Evolutionary conservation across 2,113 vertebrate species (phyloP), one percentile per base, ranked within the genome.

Genomic region (Neofelis nebulosa): DNA sequence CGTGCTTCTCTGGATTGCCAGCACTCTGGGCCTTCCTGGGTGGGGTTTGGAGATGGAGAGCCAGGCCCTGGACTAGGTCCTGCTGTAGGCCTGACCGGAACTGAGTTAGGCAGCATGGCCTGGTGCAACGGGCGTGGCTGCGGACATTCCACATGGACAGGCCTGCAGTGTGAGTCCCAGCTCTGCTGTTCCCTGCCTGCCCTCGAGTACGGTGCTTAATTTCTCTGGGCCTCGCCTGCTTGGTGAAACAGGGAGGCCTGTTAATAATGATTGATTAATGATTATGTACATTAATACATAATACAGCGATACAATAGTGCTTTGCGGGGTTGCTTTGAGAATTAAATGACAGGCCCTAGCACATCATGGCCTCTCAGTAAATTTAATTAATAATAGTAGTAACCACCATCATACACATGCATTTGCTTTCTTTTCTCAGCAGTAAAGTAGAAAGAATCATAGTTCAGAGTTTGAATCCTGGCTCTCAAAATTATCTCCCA

Each of bases 271-370:
- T 45, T 78, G 29, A 31, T 65, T 65, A 65, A 31, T 15, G 31
- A 16, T 31, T 41, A 45, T 78, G 74, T 16, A 78, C 14, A 9
- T 76, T 29, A 76, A 48, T 31, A 31, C 25, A 29, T 48, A 29
- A 48, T 48, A 48, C 25, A 48, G 41, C 31, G 41, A 31, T 48
- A 78, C 13, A 31, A 27, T 78, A 18, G 31, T 97, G 16, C 45
- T 81, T 79, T 90, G n/a, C 1, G 10, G 45, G 15, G 2, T 52
- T 41, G 38, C 76, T 80, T 61, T 85, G 76, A 94, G 41, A 94
- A 82, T 73, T 76, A 87, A 93, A 33, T 89, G 89, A 89, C 48
- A 93, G 95, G n/a, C 52, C 85, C 33, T 81, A 74, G 45, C 48
- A 73, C 11, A 27, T 38, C 33, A 5, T 48, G 52, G 36, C 13